Conservation (phyloP, 1,140 invertebrate species). For the Pseudomyrmex flavicornis region DNA sequence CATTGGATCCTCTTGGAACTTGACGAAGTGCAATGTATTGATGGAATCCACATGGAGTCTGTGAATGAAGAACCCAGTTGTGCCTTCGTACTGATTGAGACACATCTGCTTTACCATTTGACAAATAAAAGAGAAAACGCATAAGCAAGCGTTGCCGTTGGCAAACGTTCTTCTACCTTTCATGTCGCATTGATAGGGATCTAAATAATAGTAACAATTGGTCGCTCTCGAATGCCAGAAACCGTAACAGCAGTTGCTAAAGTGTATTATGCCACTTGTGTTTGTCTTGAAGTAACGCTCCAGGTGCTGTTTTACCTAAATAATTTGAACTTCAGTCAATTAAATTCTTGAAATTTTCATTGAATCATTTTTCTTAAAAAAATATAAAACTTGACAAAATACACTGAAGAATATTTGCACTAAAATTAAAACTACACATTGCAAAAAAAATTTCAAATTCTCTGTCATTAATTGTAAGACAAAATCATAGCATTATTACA, state of each 20-base stretch:
- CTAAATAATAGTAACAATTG: constrained; percentile 80
- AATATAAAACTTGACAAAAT: too few species aligned
- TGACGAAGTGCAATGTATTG: constrained; percentile 66
- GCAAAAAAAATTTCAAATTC: too few species aligned
- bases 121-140: constrained; percentile 75
- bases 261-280: constrained; percentile 79
- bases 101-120: constrained; percentile 80
- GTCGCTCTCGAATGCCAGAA: constrained; percentile 81
- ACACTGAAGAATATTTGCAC: too few species aligned
- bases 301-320: constrained; percentile 69
- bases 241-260: constrained; percentile 83
- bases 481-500: neutral
- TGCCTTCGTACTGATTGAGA: constrained; percentile 73
- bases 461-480: too few species aligned
- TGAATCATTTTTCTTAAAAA: too few species aligned
- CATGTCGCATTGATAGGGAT: constrained; percentile 80
- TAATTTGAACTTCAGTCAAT: neutral
- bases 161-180: constrained; percentile 69
- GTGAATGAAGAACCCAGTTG: constrained; percentile 82
- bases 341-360: neutral
- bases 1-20: constrained; percentile 81
- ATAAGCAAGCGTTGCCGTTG: constrained; percentile 74
- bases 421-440: too few species aligned
- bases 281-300: constrained; percentile 74
- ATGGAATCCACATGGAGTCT: constrained; percentile 80